Conservation (phyloP, 2,797 vertebrate species). For the Gallinago nigripennis region DNA sequence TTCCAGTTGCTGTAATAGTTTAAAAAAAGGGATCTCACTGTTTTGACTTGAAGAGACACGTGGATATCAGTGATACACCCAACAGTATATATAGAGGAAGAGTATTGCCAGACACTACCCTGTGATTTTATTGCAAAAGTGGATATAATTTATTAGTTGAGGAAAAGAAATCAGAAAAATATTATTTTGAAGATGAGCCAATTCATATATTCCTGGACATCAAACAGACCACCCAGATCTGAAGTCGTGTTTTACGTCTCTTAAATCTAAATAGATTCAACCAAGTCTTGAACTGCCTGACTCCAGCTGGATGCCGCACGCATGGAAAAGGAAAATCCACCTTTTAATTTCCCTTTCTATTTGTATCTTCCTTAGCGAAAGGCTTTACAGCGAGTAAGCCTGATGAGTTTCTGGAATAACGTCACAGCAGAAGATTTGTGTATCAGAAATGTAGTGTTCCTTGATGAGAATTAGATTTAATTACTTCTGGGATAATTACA, state of each 20-base stretch:
- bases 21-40: not conserved
- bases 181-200: slow-evolving; percentile 66
- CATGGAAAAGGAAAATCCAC: slow-evolving; percentile 11
- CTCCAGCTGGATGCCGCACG: not conserved
- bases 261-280: slow-evolving; percentile 48
- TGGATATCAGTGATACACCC: not conserved
- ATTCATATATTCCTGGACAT: slow-evolving; percentile 60
- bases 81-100: not conserved
- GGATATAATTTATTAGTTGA: slow-evolving; percentile 51
- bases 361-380: not conserved
- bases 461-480: not conserved
- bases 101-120: not conserved
- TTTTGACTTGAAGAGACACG: not conserved
- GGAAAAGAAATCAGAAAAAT: slow-evolving; percentile 49
- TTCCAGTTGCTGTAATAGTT: not conserved
- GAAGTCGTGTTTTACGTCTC: slow-evolving; percentile 54
- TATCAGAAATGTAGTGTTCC: not conserved
- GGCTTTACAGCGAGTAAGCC: not conserved
- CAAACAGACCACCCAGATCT: slow-evolving; percentile 68
- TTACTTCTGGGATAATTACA: not conserved
- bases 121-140: slow-evolving; percentile 40
- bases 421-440: not conserved
- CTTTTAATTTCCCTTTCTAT: not conserved
- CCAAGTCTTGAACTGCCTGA: slow-evolving; percentile 2
- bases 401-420: not conserved